phyloP scores from a whole-genome alignment of 37 sponge, comb jelly and placozoan genomes.

The Cliona cf. orientalis region DNA sequence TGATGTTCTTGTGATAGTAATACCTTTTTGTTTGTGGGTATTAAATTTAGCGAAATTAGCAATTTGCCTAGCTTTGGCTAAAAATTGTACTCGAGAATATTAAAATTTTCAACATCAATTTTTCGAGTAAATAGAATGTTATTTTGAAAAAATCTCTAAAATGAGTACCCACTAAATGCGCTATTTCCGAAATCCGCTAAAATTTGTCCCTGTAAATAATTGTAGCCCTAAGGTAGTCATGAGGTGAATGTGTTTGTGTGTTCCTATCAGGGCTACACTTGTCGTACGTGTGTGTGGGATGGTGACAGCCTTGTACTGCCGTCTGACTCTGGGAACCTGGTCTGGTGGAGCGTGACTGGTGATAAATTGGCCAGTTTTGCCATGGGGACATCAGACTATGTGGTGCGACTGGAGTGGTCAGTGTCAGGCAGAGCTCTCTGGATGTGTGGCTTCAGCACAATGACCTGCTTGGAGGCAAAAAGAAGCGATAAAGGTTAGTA shows the following conservation, averaged over 20 bases:
- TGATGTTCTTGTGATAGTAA: too few species aligned
- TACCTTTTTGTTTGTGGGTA: too few species aligned
- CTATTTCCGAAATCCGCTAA: too few species aligned
- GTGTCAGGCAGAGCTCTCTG: constrained; percentile 36
- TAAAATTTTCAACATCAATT: too few species aligned
- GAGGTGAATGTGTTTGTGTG: background rate
- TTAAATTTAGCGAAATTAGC: too few species aligned
- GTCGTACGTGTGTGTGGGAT: constrained; percentile 73
- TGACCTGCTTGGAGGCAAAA: constrained; percentile 27
- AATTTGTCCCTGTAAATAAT: too few species aligned
- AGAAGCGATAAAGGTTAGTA: constrained; percentile 45
- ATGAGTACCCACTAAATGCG: too few species aligned
- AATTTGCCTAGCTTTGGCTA: too few species aligned
- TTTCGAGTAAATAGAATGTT: too few species aligned
- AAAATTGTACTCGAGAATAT: too few species aligned
- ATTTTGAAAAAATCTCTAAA: too few species aligned
- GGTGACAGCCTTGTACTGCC: constrained; percentile 52
- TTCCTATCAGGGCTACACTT: constrained; percentile 40
- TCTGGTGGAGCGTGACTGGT: constrained; percentile 45
- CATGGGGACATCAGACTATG: constrained; percentile 23
- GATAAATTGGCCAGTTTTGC: constrained; percentile 27
- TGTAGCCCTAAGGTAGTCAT: too few species aligned
- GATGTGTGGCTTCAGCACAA: constrained; percentile 67
- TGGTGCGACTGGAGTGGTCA: constrained; percentile 55
- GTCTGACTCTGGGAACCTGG: constrained; percentile 57